A percentile compares a stretch with the other conserved stretches of the same genome.
These are phyloP conservation scores for Micropoecilia bifurca DNA, from an alignment of 2,797 vertebrate species.

Conservation along the genomic window DNA sequence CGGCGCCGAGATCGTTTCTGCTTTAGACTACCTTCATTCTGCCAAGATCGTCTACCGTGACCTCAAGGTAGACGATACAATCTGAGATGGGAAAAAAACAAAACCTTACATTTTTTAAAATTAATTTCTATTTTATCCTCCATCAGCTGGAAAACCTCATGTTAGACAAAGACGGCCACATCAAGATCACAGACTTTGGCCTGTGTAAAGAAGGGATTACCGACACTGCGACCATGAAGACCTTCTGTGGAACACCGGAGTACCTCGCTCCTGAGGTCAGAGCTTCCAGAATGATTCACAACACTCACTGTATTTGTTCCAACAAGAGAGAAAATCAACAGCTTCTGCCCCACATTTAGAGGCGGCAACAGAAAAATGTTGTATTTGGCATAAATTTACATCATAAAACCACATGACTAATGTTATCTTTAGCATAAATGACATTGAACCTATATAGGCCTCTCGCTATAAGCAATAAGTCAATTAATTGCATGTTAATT, in stretches of 20 bases:
- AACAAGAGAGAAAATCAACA: no score
- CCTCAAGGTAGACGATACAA: constrained; percentile 88
- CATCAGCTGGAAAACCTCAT: constrained; percentile 84
- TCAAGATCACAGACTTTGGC: constrained; percentile 86
- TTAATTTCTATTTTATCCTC: not conserved
- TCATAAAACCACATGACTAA: no score
- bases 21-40: constrained; percentile 96
- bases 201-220: constrained; percentile 87
- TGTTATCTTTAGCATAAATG: no score
- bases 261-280: constrained; percentile 85
- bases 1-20: constrained; percentile 95
- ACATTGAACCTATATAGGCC: no score
- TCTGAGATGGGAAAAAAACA: not conserved
- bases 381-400: no score
- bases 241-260: constrained; percentile 84
- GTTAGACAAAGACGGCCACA: constrained; percentile 86
- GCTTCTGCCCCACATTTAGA: no score
- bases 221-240: constrained; percentile 86
- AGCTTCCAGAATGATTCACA: constrained; percentile 9
- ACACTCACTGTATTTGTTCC: no score
- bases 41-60: constrained; percentile 97
- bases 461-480: no score
- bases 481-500: no score
- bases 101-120: not conserved
- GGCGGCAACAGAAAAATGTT: no score